Evolutionary conservation across 2,888 invertebrate genomes (phyloP), one percentile per base, ranked within the genome.

Genomic region (Vannuccia rotundouncinata): DNA sequence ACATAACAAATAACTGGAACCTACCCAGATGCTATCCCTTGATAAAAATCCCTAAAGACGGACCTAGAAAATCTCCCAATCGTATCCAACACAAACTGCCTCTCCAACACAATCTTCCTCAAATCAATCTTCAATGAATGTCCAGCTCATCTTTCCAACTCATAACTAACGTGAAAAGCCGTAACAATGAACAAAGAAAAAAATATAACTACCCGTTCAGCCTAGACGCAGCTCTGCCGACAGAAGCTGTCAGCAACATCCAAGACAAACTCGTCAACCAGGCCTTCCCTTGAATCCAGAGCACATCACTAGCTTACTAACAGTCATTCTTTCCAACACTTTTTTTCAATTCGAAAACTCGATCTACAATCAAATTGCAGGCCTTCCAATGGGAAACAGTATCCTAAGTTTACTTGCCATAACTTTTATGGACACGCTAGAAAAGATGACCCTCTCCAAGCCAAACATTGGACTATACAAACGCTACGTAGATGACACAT

Each of bases 1-100:
- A 66, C 66, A 45, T 45, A 5, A 45, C 45, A 45, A 45, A 45
- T 45, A 45, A 45, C 45, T 45, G 45, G 45, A 45, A 45, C 45
- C 45, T 45, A 45, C 45, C 45, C 45, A 45, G 45, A 45, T 45
- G 5, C 45, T 45, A 45, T 45, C 45, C 5, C 45, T 17, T 45
- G 45, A 45, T 45, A 66, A 66, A 66, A 66, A 66, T 22, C 5
- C 10, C 13, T 27, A 66, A 66, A 66, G 66, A 66, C 66, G 22
- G 66, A 66, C 22, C 66, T 66, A 66, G 22, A 66, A 66, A 66
- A 22, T 66, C 22, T 17, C 10, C 66, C 66, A 66, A 66, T n/a
- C 66, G 66, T 66, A 66, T 66, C 66, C 66, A 66, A 66, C 66
- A 66, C 66, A 66, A 66, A 66, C 66, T 66, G 66, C 22, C 66